Evolutionary conservation across 2,797 vertebrate species (phyloP).

Genomic region (Manis javanica): DNA sequence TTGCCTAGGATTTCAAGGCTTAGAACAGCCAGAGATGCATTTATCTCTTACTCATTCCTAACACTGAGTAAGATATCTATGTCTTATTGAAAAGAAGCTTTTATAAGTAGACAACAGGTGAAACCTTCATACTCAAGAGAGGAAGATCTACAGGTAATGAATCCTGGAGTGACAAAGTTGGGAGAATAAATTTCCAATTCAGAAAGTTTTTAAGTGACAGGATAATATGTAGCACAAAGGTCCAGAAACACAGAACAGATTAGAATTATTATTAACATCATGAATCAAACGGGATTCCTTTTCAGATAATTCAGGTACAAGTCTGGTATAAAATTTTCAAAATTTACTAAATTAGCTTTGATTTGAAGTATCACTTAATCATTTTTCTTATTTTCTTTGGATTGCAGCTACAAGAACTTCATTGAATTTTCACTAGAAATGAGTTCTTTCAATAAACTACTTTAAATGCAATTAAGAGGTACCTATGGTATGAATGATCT

Average conservation of each 20-base stretch:
- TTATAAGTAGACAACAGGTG: neutral
- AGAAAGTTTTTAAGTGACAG: neutral
- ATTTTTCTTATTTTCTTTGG: slow-evolving; percentile 9
- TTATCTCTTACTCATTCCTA: neutral
- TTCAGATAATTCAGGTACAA: neutral
- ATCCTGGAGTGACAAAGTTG: neutral
- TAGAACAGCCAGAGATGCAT: neutral
- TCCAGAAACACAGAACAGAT: neutral
- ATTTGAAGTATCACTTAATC: slow-evolving; percentile 25
- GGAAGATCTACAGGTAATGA: neutral
- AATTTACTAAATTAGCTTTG: slow-evolving; percentile 26
- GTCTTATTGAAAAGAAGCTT: neutral
- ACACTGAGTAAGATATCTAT: neutral
- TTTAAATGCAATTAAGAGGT: slow-evolving; percentile 45
- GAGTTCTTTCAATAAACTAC: neutral
- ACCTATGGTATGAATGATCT: neutral
- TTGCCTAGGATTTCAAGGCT: neutral
- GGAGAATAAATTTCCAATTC: neutral
- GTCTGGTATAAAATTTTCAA: neutral
- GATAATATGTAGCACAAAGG: neutral
- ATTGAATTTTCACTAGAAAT: slow-evolving; percentile 23
- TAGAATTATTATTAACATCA: neutral
- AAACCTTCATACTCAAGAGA: neutral
- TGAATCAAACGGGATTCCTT: neutral
- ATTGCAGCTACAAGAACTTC: slow-evolving; percentile 5